A percentile compares a stretch with the other conserved stretches of the same genome.
These are phyloP conservation scores for Elachura formosa DNA, from an alignment of 2,113 vertebrate genomes.

Conservation along the genomic window DNA sequence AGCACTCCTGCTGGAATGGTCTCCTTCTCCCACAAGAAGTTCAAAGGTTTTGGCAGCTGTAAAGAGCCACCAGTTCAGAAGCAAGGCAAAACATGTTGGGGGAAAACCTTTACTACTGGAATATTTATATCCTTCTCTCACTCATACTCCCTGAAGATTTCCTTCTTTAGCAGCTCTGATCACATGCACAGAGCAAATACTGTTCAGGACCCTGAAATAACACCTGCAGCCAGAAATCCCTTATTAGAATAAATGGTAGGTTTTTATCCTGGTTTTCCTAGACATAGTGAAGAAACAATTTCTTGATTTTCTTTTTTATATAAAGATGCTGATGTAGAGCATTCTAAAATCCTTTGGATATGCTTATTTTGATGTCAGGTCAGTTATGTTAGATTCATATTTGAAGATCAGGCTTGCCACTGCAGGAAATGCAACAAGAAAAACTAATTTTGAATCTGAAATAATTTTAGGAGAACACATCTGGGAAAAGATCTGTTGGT, in stretches of 20 bases:
- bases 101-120: not conserved
- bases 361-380: not conserved
- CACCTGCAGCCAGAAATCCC: constrained; percentile 22
- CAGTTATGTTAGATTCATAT: not conserved
- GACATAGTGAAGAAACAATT: not conserved
- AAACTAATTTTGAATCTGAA: not conserved
- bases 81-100: not conserved
- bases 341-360: constrained; percentile 7
- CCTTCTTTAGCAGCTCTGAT: constrained; percentile 1
- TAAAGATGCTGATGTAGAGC: not conserved
- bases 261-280: constrained; percentile 14
- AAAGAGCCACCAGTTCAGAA: not conserved
- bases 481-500: not conserved
- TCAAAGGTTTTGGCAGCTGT: not conserved
- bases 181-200: not conserved
- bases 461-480: not conserved
- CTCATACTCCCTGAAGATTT: not conserved
- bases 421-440: not conserved
- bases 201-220: constrained; percentile 37
- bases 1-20: not conserved
- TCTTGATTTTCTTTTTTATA: constrained; percentile 6
- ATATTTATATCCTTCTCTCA: not conserved
- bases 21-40: not conserved
- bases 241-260: constrained; percentile 32
- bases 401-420: not conserved